Evolutionary conservation across 2,888 invertebrate genomes (phyloP), one percentile per base, ranked within the genome.

Genomic region (Agrochola lota): DNA sequence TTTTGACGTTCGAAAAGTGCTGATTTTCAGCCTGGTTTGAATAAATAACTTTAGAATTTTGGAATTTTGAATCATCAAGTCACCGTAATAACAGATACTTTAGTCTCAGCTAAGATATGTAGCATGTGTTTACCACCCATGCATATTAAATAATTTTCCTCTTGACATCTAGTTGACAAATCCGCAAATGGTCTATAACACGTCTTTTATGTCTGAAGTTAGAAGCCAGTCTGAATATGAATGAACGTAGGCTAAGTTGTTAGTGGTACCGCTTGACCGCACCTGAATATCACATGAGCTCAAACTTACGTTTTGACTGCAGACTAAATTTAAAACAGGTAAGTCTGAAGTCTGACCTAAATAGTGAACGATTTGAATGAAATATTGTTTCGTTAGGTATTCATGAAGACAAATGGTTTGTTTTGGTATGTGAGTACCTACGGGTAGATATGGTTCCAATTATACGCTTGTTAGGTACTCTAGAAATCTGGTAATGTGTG

Each of bases 281-380:
- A 80, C 80, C 55, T 91, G 90, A 90, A 91, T 91, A 89, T 86
- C 87, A 83, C 85, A 90, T 89, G 89, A 90, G 88, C 77, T 84
- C 71, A 76, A 85, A 87, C 83, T 86, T 86, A 66, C 71, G 81
- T 86, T 84, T 81, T 83, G 86, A 84, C 78, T 82, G 77, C 78
- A 75, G 72, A 77, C 83, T 86, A 86, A 88, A 87, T 88, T 87
- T 85, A 84, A 89, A 86, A 78, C 77, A 77, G 71, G 71, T 52
- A 59, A 72, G 75, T 46, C 81, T 72, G 68, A 74, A 49, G 69
- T 75, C 55, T 72, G 77, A 77, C 72, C 77, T 62, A 66, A 76
- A 84, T 85, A 66, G 49, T 62, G 40, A 52, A 75, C 64, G 71
- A 52, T 84, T 72, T 74, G 59, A 64, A 72, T 81, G 66, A 74